phyloP scores from a whole-genome alignment of 2,888 invertebrate species.

The Hemaris fuciformis region DNA sequence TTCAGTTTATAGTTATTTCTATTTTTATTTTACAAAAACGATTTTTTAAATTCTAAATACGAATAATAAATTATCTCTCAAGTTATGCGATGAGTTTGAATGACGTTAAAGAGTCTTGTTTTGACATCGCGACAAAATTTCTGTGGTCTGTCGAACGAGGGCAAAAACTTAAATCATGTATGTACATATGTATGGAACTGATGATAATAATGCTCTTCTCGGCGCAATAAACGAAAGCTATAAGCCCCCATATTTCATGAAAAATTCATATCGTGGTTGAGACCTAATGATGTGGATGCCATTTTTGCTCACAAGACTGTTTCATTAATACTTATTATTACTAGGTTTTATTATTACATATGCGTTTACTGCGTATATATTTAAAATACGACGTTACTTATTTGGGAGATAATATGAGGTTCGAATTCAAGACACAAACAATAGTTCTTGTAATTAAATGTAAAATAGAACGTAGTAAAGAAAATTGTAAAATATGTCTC shows the following conservation, averaged over 20 bases:
- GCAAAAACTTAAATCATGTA: conserved; percentile 58
- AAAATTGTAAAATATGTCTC: no score
- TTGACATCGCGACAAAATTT: conserved; percentile 56
- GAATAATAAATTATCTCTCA: conserved; percentile 54
- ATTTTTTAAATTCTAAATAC: conserved; percentile 35
- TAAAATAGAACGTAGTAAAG: no score
- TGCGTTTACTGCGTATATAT: background rate
- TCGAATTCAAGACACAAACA: no score
- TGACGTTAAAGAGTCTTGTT: conserved; percentile 54
- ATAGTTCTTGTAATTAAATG: no score
- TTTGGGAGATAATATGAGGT: no score
- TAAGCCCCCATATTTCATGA: conserved; percentile 74
- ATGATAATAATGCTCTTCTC: conserved; percentile 59
- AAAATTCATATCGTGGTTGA: conserved; percentile 73
- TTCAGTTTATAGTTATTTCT: background rate
- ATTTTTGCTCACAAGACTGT: conserved; percentile 67
- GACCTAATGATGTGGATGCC: conserved; percentile 74
- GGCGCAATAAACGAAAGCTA: conserved; percentile 52
- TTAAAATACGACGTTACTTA: background rate
- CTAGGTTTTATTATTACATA: background rate
- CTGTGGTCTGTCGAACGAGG: conserved; percentile 43
- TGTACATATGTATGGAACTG: conserved; percentile 52
- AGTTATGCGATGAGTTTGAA: conserved; percentile 44
- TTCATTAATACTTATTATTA: conserved; percentile 69
- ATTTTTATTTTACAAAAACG: conserved; percentile 18